A percentile compares a stretch with the other conserved stretches of the same genome.
phyloP scores from a whole-genome alignment of 1,140 invertebrate genomes.

The Pogonus chalceus region DNA sequence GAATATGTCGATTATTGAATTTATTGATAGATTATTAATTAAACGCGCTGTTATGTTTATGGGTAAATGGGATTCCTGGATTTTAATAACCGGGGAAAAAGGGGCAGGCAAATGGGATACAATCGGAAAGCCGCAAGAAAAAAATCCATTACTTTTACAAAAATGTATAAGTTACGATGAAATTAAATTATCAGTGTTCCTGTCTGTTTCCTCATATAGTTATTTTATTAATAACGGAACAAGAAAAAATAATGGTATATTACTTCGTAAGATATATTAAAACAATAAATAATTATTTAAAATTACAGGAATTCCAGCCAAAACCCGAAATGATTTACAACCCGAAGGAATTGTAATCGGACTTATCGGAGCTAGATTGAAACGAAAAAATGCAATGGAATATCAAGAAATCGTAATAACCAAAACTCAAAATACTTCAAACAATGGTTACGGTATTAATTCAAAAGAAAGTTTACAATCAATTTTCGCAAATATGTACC shows the following conservation, averaged over 20 bases:
- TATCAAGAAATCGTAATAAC: constrained; percentile 45
- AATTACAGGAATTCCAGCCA: no score
- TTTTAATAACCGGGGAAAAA: constrained; percentile 34
- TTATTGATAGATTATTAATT: constrained; percentile 34
- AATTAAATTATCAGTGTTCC: constrained; percentile 48
- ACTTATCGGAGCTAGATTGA: constrained; percentile 40
- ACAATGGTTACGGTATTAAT: constrained; percentile 34
- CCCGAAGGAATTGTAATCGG: constrained; percentile 25
- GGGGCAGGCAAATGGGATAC: constrained; percentile 40
- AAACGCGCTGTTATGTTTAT: constrained; percentile 35
- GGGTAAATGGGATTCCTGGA: constrained; percentile 27
- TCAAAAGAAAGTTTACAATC: neutral
- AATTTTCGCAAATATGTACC: constrained; percentile 1
- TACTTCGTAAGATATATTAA: constrained; percentile 27
- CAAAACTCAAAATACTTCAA: constrained; percentile 38
- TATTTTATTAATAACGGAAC: constrained; percentile 54
- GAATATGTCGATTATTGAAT: constrained; percentile 32
- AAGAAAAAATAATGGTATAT: constrained; percentile 46
- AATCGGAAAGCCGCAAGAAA: constrained; percentile 37
- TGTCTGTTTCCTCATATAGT: constrained; percentile 48
- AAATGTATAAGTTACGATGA: constrained; percentile 48
- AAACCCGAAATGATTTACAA: constrained; percentile 4
- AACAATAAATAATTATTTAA: no score
- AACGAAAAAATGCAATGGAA: constrained; percentile 41
- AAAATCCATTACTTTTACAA: constrained; percentile 37